These are phyloP conservation scores for Girardia tigrina DNA, from an alignment of 2,888 invertebrate species.

Conservation along the genomic window DNA sequence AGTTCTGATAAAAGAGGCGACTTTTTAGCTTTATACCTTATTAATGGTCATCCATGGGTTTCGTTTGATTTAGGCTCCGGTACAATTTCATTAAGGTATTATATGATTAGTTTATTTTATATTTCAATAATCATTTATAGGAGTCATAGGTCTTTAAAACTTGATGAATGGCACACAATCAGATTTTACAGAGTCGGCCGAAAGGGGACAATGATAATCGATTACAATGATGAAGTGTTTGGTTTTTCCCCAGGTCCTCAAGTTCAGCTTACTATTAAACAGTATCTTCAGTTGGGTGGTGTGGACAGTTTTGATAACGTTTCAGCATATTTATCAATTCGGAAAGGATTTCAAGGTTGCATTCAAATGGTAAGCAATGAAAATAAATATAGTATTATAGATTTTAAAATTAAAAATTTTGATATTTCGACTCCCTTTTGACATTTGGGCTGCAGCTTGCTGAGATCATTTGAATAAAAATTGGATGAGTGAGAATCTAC, in stretches of 20 bases:
- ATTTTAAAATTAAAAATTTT: no score
- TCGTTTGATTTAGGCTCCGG: slow-evolving; percentile 30
- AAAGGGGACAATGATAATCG: background rate
- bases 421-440: no score
- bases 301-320: background rate
- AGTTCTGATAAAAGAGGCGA: slow-evolving; percentile 27
- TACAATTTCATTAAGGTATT: background rate
- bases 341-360: background rate
- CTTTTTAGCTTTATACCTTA: slow-evolving; percentile 26
- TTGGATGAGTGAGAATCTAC: no score
- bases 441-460: no score
- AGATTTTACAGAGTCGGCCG: background rate
- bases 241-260: background rate
- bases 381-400: no score
- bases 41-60: slow-evolving; percentile 18
- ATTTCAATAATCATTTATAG: background rate
- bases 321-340: background rate
- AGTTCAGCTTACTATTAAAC: background rate
- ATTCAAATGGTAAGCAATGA: background rate
- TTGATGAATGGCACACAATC: background rate
- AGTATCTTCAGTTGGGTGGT: background rate
- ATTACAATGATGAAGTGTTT: background rate
- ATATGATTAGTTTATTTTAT: no score
- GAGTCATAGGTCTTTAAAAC: background rate
- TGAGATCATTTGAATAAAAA: no score